These are phyloP conservation scores for Orthosia gracilis DNA, from an alignment of 2,888 invertebrate species.

Conservation along the genomic window DNA sequence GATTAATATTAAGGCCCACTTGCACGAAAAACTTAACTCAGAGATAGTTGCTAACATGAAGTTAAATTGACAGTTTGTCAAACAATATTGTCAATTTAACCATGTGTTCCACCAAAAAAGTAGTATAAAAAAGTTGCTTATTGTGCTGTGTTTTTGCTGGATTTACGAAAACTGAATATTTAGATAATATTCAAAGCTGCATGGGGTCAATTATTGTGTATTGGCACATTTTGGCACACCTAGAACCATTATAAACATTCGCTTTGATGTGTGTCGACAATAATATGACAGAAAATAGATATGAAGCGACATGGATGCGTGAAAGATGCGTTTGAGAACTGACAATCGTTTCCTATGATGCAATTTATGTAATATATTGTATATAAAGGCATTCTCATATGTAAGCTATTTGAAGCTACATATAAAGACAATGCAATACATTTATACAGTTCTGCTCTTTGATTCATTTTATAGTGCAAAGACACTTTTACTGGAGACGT, in stretches of 20 bases:
- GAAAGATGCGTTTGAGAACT: conserved; percentile 6
- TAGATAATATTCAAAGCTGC: no score
- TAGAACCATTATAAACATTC: background rate
- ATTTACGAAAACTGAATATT: no score
- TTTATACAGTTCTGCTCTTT: background rate
- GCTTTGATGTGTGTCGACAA: background rate
- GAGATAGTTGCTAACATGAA: no score
- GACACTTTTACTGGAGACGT: background rate
- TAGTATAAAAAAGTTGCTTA: no score
- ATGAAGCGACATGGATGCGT: conserved; percentile 28
- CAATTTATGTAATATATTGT: conserved; percentile 7
- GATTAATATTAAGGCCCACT: no score
- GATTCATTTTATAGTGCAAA: background rate
- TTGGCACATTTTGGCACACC: background rate
- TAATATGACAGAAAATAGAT: background rate
- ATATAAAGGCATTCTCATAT: background rate
- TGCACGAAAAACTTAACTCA: no score
- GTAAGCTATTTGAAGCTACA: conserved; percentile 9
- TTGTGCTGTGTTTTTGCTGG: background rate
- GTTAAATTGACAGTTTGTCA: no score
- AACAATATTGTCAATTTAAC: no score
- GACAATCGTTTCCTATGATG: background rate
- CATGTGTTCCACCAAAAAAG: no score
- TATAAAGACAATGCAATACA: background rate
- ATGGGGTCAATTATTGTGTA: background rate